Evolutionary conservation across 2,797 vertebrate species (phyloP), one percentile per base, ranked within the genome.

Genomic region (Halcyon badia): DNA sequence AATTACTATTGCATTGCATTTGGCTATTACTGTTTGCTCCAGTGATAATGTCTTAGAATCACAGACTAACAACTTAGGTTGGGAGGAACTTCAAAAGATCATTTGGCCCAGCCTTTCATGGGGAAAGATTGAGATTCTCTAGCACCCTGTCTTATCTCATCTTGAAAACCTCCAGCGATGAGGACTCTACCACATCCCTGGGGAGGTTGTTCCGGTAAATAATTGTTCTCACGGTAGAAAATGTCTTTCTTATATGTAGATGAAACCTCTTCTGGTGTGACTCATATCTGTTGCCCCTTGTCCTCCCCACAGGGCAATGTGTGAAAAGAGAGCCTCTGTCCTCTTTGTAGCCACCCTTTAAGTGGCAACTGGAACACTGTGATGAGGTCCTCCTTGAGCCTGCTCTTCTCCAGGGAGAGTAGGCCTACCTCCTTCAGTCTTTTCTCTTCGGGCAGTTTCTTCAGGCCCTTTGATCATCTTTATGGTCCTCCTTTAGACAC

Each of bases 111-210:
- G 14, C 16, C 30, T 51, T 87, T 56, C 6, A 0, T 57, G 56
- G 14, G 25, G 33, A 88, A 90, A 31, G 37, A 0, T 7, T 68
- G 69, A 77, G 10, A 28, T 35, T 42, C 14, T 48, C 54, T 48
- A 39, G 68, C 28, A 41, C 21, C 15, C 49, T 65, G 17, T 46
- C 33, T 7, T 28, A 3, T 31, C 3, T 1, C 4, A 2, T 51
- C 18, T 68, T 72, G 33, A 76, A 84, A 70, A 54, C 16, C 24
- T 54, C 14, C 35, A 52, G 9, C 6, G 3, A 56, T 37, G 18
- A 26, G 48, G 10, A 7, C n/a, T 18, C 25, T 62, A n/a, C n/a
- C 18, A 6, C 1, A 0, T 18, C 42, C 25, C 17, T 28, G 15
- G 25, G 9, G 39, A 64, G 30, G 25, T 54, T 60, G 57, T 68